Evolutionary conservation across 2,888 invertebrate genomes (phyloP), one percentile per base, ranked within the genome.

Genomic region (Scotopteryx bipunctaria): DNA sequence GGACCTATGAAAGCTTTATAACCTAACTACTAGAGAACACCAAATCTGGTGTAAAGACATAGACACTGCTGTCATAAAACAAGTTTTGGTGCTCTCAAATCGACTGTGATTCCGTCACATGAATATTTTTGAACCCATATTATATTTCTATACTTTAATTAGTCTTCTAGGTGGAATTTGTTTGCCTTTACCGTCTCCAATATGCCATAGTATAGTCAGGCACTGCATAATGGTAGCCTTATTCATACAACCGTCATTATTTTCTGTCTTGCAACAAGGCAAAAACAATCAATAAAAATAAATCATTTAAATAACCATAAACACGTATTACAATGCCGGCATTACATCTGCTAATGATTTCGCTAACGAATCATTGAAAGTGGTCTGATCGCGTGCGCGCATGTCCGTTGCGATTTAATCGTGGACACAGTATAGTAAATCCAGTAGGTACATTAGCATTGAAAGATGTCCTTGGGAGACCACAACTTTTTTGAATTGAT

Each of bases 261-360:
- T 89, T 88, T 88, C 86, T 86, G 90, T 90, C 90, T 86, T 66
- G 83, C 83, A 88, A 83, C 89, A 88, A 89, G 87, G 88, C 89
- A 80, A 89, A 88, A 87, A 89, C 89, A 86, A 90, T 89, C 88
- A 90, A 90, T 90, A 90, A 89, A 89, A 89, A 90, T 90, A 89
- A 88, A 90, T 89, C 89, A 90, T 90, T 90, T 89, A 88, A 89
- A 90, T 89, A 88, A 87, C 86, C 85, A 88, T 89, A 89, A 90
- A 89, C 89, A 86, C 84, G 83, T 82, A 86, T 81, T 86, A 89
- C 89, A 90, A 88, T 88, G 82, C 81, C 83, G 81, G 81, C 84
- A 89, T 87, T 89, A 88, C 88, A 88, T 89, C 88, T 88, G 83
- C 86, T 90, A 90, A 90, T 89, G 89, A 89, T 88, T 90, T 87